These are phyloP conservation scores for Menidia beryllina DNA, from an alignment of 2,113 vertebrate species.

Conservation along the genomic window DNA sequence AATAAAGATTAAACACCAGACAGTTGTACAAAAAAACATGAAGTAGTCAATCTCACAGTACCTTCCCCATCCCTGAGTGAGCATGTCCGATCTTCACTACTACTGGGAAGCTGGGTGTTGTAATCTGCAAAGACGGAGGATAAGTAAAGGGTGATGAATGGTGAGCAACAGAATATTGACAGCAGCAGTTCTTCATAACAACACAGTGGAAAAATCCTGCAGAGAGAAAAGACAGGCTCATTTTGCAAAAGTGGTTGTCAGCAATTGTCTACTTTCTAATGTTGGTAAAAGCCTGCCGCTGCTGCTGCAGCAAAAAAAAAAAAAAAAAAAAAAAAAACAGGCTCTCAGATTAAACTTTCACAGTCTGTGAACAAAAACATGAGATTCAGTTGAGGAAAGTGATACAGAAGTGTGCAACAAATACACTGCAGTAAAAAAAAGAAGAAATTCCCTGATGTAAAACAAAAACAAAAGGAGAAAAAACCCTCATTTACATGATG, in stretches of 20 bases:
- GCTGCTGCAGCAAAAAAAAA: no score
- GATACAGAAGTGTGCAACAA: no score
- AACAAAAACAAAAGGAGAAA: background rate
- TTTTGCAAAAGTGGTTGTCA: background rate
- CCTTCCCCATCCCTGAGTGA: conserved; percentile 99
- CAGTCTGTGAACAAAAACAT: background rate
- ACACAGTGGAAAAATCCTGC: conserved; percentile 2
- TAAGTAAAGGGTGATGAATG: conserved; percentile 4
- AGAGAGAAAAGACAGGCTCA: background rate
- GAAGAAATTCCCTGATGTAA: no score
- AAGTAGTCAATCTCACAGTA: conserved; percentile 57
- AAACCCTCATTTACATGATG: background rate
- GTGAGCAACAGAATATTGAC: conserved; percentile 2
- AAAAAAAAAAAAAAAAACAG: no score
- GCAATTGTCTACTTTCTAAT: background rate
- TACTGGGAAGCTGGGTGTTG: conserved; percentile 94
- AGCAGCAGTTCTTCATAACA: background rate
- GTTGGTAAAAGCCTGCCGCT: background rate
- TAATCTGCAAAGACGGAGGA: conserved; percentile 84
- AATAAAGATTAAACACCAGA: background rate
- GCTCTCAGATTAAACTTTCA: background rate
- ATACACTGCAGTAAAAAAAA: no score
- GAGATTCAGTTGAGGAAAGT: background rate
- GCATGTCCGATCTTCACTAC: conserved; percentile 99
- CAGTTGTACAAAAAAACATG: background rate